Conservation (phyloP, 2,797 vertebrate species). For the Sebastes dallii region DNA sequence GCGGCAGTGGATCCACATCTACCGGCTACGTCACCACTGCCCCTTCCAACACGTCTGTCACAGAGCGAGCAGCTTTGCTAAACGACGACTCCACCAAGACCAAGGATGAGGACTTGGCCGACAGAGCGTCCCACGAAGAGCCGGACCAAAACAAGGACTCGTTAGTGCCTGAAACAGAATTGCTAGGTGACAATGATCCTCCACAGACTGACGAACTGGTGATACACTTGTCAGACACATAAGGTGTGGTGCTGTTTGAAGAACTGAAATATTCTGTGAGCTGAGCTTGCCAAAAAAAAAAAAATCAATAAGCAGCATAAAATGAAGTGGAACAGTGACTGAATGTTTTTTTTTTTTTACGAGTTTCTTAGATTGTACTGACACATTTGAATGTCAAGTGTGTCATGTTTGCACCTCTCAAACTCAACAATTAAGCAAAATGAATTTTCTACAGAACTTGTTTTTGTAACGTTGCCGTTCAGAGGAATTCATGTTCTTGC, state of each 20-base stretch:
- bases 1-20: conserved; percentile 95
- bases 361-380: conserved; percentile 45
- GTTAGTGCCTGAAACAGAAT: conserved; percentile 91
- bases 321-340: conserved; percentile 70
- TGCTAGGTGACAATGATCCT: conserved; percentile 89
- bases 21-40: conserved; percentile 95
- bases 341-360: conserved; percentile 67
- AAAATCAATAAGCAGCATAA: conserved; percentile 35
- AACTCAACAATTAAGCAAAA: conserved; percentile 25
- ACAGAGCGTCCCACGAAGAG: conserved; percentile 82
- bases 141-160: conserved; percentile 82
- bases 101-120: conserved; percentile 76
- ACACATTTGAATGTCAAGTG: conserved; percentile 28
- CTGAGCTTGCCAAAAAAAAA: conserved; percentile 36
- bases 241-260: conserved; percentile 12
- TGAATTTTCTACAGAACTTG: conserved; percentile 18
- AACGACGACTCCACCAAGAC: conserved; percentile 73
- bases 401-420: conserved; percentile 40
- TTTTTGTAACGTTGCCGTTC: conserved; percentile 46
- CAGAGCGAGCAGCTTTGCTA: conserved; percentile 87
- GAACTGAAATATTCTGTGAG: conserved; percentile 46
- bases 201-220: conserved; percentile 79
- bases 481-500: conserved; percentile 69
- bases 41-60: conserved; percentile 88
- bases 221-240: conserved; percentile 59